Conservation (phyloP, 2,888 invertebrate genomes). For the Eucera pruinosa region DNA sequence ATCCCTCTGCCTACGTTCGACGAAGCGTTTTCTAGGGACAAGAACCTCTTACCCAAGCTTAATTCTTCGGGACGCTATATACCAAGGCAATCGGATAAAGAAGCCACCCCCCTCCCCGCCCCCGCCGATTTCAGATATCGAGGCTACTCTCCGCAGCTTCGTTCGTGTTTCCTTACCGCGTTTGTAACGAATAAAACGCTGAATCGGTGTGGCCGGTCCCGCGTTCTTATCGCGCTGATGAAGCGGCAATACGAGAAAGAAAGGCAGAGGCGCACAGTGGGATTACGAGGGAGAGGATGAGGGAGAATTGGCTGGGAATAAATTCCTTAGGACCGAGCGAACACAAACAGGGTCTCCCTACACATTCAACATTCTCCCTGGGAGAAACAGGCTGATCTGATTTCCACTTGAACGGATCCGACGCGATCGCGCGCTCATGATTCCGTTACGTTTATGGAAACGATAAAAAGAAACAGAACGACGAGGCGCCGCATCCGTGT, state of each 20-base stretch:
- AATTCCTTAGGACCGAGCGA: conserved; percentile 20
- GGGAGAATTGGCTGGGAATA: conserved; percentile 25
- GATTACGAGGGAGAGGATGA: too few species aligned
- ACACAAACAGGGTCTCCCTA: neutral
- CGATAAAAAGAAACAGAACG: conserved; percentile 18
- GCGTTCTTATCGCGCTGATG: conserved; percentile 76
- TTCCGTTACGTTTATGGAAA: conserved; percentile 21
- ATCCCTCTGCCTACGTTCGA: neutral
- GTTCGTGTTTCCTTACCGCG: conserved; percentile 67
- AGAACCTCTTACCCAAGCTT: conserved; percentile 8
- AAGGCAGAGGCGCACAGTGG: neutral
- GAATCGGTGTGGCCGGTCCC: conserved; percentile 26
- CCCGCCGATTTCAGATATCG: conserved; percentile 51
- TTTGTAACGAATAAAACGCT: conserved; percentile 11
- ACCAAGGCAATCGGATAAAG: conserved; percentile 32
- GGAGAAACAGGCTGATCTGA: neutral
- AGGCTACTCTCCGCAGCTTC: conserved; percentile 16
- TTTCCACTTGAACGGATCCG: conserved; percentile 32
- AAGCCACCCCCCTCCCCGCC: too few species aligned
- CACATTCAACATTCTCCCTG: neutral
- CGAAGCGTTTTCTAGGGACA: neutral
- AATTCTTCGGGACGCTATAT: conserved; percentile 16
- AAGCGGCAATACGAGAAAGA: conserved; percentile 56
- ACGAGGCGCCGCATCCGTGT: conserved; percentile 8
- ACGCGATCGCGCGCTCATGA: conserved; percentile 31